A percentile compares a stretch with the other conserved stretches of the same genome.
Evolutionary conservation across 2,888 invertebrate genomes (phyloP).

Genomic region (Ypsolopha scabrella): DNA sequence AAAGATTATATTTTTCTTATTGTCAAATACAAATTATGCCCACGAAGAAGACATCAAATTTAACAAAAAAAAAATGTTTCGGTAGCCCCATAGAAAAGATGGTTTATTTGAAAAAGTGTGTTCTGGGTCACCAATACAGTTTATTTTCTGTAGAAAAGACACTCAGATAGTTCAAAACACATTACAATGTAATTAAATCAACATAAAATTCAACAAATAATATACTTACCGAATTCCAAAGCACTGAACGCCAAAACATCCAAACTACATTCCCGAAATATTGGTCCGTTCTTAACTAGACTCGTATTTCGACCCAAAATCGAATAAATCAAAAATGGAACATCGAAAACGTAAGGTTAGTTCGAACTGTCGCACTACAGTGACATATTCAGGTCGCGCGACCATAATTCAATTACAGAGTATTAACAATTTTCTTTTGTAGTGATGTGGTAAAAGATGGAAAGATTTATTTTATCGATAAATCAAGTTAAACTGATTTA

Average conservation of each 20-base stretch:
- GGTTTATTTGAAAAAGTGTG: too few species aligned
- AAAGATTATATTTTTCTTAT: too few species aligned
- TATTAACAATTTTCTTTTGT: constrained; percentile 62
- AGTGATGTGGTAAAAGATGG: constrained; percentile 18
- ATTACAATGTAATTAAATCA: background rate
- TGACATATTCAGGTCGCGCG: constrained; percentile 49
- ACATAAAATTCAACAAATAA: background rate
- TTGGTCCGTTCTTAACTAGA: background rate
- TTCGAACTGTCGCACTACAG: constrained; percentile 35
- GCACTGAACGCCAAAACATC: background rate
- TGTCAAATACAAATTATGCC: too few species aligned
- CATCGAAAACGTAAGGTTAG: constrained; percentile 14
- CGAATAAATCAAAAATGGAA: background rate
- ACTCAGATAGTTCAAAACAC: background rate
- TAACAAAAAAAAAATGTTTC: too few species aligned
- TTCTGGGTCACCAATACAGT: too few species aligned
- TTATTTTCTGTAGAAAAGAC: background rate
- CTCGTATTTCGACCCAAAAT: background rate
- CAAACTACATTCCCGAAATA: constrained; percentile 1
- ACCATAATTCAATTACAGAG: constrained; percentile 64
- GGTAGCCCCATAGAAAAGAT: too few species aligned
- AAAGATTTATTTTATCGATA: constrained; percentile 18
- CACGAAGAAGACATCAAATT: too few species aligned
- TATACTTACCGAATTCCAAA: background rate
- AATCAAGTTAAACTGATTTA: background rate